Percentiles rank a stretch among this genome's conserved stretches.
Conservation (phyloP, 1,140 invertebrate species). For the Sarcophaga bullata region DNA sequence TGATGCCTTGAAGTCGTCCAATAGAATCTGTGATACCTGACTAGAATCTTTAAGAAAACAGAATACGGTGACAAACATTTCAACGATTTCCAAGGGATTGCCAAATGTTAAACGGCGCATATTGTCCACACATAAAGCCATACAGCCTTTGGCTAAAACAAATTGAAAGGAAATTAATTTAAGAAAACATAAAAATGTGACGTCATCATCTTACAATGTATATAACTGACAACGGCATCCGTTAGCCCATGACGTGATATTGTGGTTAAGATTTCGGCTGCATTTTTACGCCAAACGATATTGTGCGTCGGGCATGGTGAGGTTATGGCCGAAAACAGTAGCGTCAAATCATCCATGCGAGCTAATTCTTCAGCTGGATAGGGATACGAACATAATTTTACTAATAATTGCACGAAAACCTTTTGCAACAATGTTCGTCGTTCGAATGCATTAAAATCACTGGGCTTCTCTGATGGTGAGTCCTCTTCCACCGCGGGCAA, state of each 20-base stretch:
- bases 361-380: slow-evolving; percentile 96
- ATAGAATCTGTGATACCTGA: slow-evolving; percentile 90
- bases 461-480: slow-evolving; percentile 68
- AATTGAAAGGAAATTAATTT: background rate
- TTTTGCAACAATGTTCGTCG: slow-evolving; percentile 93
- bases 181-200: background rate
- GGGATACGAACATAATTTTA: slow-evolving; percentile 90
- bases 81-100: slow-evolving; percentile 93
- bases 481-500: slow-evolving; percentile 88
- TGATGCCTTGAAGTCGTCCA: slow-evolving; percentile 95
- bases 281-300: slow-evolving; percentile 95
- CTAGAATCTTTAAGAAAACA: slow-evolving; percentile 99
- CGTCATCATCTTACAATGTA: slow-evolving; percentile 87
- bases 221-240: slow-evolving; percentile 92
- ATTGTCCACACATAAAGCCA: slow-evolving; percentile 94
- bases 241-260: slow-evolving; percentile 93
- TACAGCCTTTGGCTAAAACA: slow-evolving; percentile 90
- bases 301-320: slow-evolving; percentile 93
- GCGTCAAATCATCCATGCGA: slow-evolving; percentile 93
- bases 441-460: slow-evolving; percentile 91
- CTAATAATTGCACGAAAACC: slow-evolving; percentile 96
- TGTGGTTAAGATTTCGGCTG: slow-evolving; percentile 95
- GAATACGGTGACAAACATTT: slow-evolving; percentile 98
- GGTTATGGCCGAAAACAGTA: slow-evolving; percentile 96
- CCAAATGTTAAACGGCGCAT: slow-evolving; percentile 93